phyloP scores from a whole-genome alignment of 2,797 vertebrate genomes.

The Gouania willdenowi region DNA sequence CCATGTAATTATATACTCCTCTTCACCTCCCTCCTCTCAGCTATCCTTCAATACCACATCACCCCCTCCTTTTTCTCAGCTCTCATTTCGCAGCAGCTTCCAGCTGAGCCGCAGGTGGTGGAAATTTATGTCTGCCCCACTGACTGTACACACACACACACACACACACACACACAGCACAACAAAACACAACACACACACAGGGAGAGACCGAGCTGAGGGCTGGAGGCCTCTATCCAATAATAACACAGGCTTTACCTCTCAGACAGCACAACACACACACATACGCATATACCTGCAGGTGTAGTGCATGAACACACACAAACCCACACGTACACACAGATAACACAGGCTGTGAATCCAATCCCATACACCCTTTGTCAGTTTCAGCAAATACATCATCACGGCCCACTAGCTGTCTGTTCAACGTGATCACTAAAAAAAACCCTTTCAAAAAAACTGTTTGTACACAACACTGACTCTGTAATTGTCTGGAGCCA shows the following conservation, averaged over 20 bases:
- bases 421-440: too few species aligned
- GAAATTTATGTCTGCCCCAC: conserved; percentile 55
- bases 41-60: conserved; percentile 31
- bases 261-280: conserved; percentile 34
- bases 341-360: background rate
- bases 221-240: conserved; percentile 45
- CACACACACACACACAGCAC: too few species aligned
- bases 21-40: conserved; percentile 47
- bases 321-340: background rate
- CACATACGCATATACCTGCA: conserved; percentile 13
- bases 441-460: too few species aligned
- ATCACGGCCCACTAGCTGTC: too few species aligned
- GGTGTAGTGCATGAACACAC: background rate
- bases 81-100: conserved; percentile 50
- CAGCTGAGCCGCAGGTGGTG: conserved; percentile 64
- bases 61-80: conserved; percentile 11
- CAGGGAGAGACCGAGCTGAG: conserved; percentile 16
- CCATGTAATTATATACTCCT: conserved; percentile 70
- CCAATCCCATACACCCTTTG: too few species aligned
- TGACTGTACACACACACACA: conserved; percentile 23
- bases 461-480: too few species aligned
- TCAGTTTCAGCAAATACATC: too few species aligned
- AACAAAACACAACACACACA: conserved; percentile 37
- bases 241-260: conserved; percentile 54
- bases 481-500: too few species aligned